Conservation (phyloP, 2,888 invertebrate species). For the Agrochola lychnidis region DNA sequence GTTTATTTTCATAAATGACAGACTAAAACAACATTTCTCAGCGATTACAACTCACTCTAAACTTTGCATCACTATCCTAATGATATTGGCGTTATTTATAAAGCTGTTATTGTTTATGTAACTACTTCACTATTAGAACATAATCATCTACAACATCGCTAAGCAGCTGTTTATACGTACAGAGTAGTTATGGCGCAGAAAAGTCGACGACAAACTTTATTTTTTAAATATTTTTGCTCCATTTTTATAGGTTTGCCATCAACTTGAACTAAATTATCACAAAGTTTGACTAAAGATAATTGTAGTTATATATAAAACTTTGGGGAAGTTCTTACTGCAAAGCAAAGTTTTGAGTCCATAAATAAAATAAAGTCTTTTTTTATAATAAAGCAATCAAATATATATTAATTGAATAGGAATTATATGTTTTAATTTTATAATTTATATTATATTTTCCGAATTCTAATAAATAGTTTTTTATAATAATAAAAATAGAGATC, state of each 20-base stretch:
- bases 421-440: conserved; percentile 23
- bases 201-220: conserved; percentile 41
- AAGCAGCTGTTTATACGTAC: conserved; percentile 61
- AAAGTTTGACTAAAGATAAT: conserved; percentile 54
- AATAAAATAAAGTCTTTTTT: conserved; percentile 35
- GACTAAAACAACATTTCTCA: conserved; percentile 84
- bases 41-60: conserved; percentile 83
- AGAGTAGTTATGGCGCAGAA: conserved; percentile 60
- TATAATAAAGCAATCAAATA: conserved; percentile 40
- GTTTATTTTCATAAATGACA: conserved; percentile 86
- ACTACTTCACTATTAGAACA: conserved; percentile 63
- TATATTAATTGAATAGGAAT: conserved; percentile 36
- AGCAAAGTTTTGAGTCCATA: conserved; percentile 40
- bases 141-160: conserved; percentile 63
- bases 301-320: conserved; percentile 33
- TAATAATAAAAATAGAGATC: conserved; percentile 56
- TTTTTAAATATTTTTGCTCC: conserved; percentile 42
- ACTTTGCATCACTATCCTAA: conserved; percentile 74
- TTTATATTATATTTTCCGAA: conserved; percentile 31
- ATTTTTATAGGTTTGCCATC: conserved; percentile 33
- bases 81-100: conserved; percentile 80
- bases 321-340: conserved; percentile 40
- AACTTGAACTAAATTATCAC: conserved; percentile 59
- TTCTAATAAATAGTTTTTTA: conserved; percentile 46
- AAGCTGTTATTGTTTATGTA: conserved; percentile 71